Base-by-base conservation (phyloP, 2,888 invertebrate species). In the Torymus texanus region DNA sequence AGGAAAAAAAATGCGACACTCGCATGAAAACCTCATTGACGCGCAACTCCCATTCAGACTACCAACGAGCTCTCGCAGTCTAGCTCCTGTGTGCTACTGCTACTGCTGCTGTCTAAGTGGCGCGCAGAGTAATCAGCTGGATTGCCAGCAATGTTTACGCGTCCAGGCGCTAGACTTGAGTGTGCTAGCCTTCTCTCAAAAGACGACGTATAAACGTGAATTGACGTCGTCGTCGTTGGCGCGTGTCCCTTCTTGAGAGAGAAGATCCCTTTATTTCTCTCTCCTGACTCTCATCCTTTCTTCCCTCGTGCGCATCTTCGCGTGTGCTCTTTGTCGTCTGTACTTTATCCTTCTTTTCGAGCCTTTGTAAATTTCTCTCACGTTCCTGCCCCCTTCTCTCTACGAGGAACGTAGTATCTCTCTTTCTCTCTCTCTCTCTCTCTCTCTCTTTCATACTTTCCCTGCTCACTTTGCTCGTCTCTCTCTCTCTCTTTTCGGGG, bases 331-430 rank as follows among this genome's bases (percentile, higher is more conserved):
- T 74, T 74, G 73, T 63, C 73, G 63, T 53, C 41, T 65, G 68
- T 55, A 66, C 67, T 61, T 65, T 68, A 62, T 81, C 71, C 75
- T 67, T 66, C 14, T 51, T 67, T 29, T 58, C 61, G 21, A 13
- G 11, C 70, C 61, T 74, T 79, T 79, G 63, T 67, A 63, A 79
- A 75, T 79, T 75, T 79, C 70, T 70, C 74, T 73, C 78, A 56
- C 72, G 73, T 68, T 74, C 72, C 51, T 79, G 14, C 14, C 51
- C 51, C 29, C 51, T 8, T 41, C 41, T 41, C 41, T 41, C 41
- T 41, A 41, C 41, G 41, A 8, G 41, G 41, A 41, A 41, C 58
- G 16, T 16, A 18, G 12, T 59, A 41, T 71, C 59, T 18, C 18
- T 12, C 24, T n/a, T 1, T 51, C 51, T n/a, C n/a, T n/a, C n/a